A percentile compares a stretch with the other conserved stretches of the same genome.
phyloP scores from a whole-genome alignment of 2,888 invertebrate genomes.

The Yponomeuta plumbellus region DNA sequence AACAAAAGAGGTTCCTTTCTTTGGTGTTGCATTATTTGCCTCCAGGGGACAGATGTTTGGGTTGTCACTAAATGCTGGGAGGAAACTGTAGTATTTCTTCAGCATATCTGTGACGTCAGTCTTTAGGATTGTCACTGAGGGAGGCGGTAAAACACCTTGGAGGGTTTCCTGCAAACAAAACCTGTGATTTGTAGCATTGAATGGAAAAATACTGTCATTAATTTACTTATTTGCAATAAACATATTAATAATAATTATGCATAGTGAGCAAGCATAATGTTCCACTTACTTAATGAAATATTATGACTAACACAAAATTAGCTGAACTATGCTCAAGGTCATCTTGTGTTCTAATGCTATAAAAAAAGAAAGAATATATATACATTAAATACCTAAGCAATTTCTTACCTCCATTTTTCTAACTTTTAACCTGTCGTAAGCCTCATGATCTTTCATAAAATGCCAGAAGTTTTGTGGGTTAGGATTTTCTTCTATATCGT shows the following conservation, averaged over 20 bases:
- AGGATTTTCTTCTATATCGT: constrained; percentile 47
- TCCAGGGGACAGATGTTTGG: constrained; percentile 33
- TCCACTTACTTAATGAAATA: too few relatives aligned
- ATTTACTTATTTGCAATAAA: too few relatives aligned
- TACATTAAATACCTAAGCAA: not conserved
- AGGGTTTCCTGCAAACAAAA: constrained; percentile 73
- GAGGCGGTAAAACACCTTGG: constrained; percentile 84
- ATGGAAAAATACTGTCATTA: not conserved
- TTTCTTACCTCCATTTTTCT: constrained; percentile 55
- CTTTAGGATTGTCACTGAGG: constrained; percentile 82
- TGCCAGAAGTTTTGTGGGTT: constrained; percentile 51
- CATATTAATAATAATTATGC: not conserved
- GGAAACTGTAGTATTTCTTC: constrained; percentile 71
- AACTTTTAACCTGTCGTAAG: constrained; percentile 56
- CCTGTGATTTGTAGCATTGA: constrained; percentile 9
- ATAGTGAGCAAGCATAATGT: too few relatives aligned
- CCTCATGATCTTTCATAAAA: constrained; percentile 58
- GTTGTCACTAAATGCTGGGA: constrained; percentile 66
- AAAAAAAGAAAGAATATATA: too few relatives aligned
- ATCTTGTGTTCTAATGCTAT: too few relatives aligned
- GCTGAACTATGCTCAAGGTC: too few relatives aligned
- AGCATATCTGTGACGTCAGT: constrained; percentile 81
- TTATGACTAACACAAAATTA: too few relatives aligned
- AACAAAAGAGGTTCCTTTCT: constrained; percentile 58
- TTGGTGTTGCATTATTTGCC: constrained; percentile 52